Evolutionary conservation across 2,113 vertebrate species (phyloP).

Genomic region (Ellobius talpinus): DNA sequence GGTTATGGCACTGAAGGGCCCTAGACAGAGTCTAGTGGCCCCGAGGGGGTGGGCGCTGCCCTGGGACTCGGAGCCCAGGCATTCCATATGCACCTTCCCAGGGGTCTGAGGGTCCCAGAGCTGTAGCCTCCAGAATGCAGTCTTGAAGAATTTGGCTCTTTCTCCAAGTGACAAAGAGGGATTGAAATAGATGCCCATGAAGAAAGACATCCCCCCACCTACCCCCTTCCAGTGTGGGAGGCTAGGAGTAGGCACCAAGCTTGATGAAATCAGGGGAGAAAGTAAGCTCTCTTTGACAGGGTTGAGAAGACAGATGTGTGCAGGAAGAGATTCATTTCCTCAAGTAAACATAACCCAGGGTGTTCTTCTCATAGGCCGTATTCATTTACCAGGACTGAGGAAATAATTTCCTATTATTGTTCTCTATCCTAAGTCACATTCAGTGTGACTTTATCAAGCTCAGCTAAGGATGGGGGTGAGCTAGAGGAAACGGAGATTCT

Average conservation of each 20-base stretch:
- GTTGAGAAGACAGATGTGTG: slow-evolving; percentile 20
- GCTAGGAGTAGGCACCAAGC: background rate
- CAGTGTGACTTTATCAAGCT: slow-evolving; percentile 2
- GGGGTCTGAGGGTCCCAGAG: background rate
- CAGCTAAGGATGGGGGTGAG: background rate
- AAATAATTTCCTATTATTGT: slow-evolving; percentile 41
- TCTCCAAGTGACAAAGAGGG: background rate
- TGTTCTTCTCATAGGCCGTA: slow-evolving; percentile 38
- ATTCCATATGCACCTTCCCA: rapidly evolving
- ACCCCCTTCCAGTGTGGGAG: background rate
- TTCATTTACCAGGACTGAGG: background rate
- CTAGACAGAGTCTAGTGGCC: background rate
- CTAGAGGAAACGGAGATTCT: background rate
- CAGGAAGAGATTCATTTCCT: slow-evolving; percentile 11
- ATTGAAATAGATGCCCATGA: rapidly evolving
- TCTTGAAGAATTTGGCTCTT: background rate
- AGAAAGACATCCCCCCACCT: background rate
- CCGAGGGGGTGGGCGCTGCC: background rate
- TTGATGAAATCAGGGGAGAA: background rate
- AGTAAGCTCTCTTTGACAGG: background rate
- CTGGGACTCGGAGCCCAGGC: background rate
- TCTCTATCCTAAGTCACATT: background rate
- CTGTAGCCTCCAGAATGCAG: rapidly evolving
- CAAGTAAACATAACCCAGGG: slow-evolving; percentile 30
- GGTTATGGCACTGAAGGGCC: no score